A percentile compares a stretch with the other conserved stretches of the same genome.
Conservation (phyloP, 2,888 invertebrate genomes). For the Torymus texanus region DNA sequence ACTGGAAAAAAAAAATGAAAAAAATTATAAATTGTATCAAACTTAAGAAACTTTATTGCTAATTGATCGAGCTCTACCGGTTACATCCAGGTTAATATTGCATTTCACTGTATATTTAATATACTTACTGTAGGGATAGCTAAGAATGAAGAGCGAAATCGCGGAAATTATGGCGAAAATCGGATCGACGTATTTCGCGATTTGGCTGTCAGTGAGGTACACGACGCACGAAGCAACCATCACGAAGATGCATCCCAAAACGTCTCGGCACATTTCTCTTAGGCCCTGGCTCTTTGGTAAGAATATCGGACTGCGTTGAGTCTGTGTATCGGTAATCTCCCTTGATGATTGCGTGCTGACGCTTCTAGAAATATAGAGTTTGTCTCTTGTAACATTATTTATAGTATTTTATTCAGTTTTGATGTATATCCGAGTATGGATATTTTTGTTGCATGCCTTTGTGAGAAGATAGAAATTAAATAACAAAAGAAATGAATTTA, state of each 20-base stretch:
- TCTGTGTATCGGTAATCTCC: slow-evolving; percentile 56
- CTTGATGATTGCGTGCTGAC: slow-evolving; percentile 65
- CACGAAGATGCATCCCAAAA: slow-evolving; percentile 84
- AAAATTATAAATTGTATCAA: not conserved
- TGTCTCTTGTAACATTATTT: too few relatives aligned
- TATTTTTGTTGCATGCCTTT: too few relatives aligned
- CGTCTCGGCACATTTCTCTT: slow-evolving; percentile 80
- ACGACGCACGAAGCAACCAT: slow-evolving; percentile 81
- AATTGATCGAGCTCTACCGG: too few relatives aligned
- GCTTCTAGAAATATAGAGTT: slow-evolving; percentile 60
- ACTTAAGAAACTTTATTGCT: too few relatives aligned
- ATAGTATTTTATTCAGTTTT: too few relatives aligned
- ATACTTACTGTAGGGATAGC: slow-evolving; percentile 87
- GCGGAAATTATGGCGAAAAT: slow-evolving; percentile 86
- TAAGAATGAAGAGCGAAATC: slow-evolving; percentile 82
- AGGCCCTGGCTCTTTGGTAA: slow-evolving; percentile 78
- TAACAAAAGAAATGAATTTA: too few relatives aligned
- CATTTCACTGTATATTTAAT: not conserved
- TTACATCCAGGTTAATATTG: too few relatives aligned
- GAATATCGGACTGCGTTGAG: slow-evolving; percentile 64
- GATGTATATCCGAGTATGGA: too few relatives aligned
- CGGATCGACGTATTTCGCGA: slow-evolving; percentile 86
- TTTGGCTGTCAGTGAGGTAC: slow-evolving; percentile 78
- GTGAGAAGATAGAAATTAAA: too few relatives aligned
- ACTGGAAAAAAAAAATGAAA: slow-evolving; percentile 78